Evolutionary conservation across 2,888 invertebrate genomes (phyloP).

Genomic region (Serripes groenlandicus): DNA sequence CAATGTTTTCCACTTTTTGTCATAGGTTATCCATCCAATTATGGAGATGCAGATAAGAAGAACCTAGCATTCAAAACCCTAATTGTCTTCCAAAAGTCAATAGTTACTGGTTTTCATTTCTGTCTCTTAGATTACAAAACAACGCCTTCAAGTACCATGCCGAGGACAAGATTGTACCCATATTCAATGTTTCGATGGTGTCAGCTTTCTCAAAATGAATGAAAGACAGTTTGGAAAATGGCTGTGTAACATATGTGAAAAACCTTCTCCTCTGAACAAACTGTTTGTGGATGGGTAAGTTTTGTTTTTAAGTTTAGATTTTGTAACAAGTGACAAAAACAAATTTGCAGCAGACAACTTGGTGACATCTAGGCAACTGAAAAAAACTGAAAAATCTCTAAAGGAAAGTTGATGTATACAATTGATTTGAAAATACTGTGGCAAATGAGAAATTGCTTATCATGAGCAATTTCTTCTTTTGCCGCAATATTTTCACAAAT

Average conservation of each 20-base stretch:
- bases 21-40: no score
- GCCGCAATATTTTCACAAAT: no score
- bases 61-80: no score
- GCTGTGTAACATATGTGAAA: slow-evolving; percentile 12
- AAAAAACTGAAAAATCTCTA: background rate
- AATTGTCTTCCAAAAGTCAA: no score
- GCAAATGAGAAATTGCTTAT: slow-evolving; percentile 4
- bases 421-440: background rate
- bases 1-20: no score
- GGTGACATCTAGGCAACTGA: no score
- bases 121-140: background rate
- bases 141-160: background rate
- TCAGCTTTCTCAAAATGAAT: slow-evolving; percentile 9
- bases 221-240: slow-evolving; percentile 18
- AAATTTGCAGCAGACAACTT: background rate
- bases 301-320: background rate
- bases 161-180: slow-evolving; percentile 12
- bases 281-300: slow-evolving; percentile 16
- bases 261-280: slow-evolving; percentile 14
- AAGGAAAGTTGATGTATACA: no score
- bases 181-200: slow-evolving; percentile 18
- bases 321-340: no score
- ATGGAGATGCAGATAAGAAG: no score
- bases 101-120: background rate
- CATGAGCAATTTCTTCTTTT: background rate